These are phyloP conservation scores for Hydroisotoma schaefferi DNA, from an alignment of 2,888 invertebrate genomes.

Conservation along the genomic window DNA sequence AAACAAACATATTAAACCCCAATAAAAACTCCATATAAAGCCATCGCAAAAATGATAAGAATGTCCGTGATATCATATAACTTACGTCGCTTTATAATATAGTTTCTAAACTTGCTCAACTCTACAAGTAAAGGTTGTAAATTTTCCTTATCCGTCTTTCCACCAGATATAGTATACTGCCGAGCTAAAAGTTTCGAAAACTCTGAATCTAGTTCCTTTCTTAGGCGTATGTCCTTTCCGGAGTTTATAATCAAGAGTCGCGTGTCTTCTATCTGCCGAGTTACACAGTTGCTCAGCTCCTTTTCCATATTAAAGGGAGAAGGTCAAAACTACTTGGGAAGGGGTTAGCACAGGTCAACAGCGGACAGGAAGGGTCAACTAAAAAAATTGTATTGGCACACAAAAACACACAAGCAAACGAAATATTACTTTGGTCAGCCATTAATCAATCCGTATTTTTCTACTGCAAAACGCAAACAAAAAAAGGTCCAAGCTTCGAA, in stretches of 20 bases:
- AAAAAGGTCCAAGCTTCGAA: too few relatives aligned
- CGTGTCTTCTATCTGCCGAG: conserved; percentile 1
- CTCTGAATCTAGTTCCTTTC: neutral
- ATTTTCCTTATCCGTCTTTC: neutral
- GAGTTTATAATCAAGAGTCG: neutral
- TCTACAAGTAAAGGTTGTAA: neutral
- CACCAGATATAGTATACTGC: neutral
- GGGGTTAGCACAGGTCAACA: too few relatives aligned
- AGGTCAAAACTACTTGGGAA: too few relatives aligned
- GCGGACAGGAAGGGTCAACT: too few relatives aligned
- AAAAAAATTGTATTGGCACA: too few relatives aligned
- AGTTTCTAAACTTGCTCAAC: neutral
- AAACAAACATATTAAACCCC: neutral
- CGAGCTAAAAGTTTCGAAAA: neutral
- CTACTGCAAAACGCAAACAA: too few relatives aligned
- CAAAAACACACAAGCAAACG: too few relatives aligned
- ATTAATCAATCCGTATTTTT: too few relatives aligned
- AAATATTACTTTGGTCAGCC: too few relatives aligned
- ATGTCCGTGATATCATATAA: too few relatives aligned
- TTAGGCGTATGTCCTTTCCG: neutral
- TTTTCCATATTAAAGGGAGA: conserved; percentile 3
- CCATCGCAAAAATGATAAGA: neutral
- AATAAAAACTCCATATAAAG: neutral
- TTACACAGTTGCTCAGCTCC: neutral
- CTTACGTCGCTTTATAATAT: neutral